Evolutionary conservation across 2,797 vertebrate species (phyloP).

Genomic region (Xenentodon cancila): DNA sequence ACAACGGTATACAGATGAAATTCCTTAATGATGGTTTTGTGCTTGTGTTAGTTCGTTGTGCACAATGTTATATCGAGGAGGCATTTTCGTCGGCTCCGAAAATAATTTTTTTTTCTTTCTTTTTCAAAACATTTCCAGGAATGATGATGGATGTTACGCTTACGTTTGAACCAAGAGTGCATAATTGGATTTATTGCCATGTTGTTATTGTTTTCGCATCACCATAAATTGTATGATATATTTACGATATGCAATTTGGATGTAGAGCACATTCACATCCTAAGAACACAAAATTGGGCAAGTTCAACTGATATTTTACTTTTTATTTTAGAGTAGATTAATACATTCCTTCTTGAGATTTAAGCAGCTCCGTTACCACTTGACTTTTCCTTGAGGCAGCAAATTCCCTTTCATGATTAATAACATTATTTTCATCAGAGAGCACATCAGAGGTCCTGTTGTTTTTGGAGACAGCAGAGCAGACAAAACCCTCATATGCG

Average conservation of each 20-base stretch:
- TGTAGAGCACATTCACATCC: too few species aligned
- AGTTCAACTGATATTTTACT: too few species aligned
- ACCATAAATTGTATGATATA: not conserved
- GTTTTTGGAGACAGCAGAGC: conserved; percentile 12
- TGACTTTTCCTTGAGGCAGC: conserved; percentile 11
- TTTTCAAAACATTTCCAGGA: not conserved
- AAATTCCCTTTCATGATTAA: conserved; percentile 12
- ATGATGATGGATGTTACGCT: conserved; percentile 61
- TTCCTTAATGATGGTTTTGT: conserved; percentile 54
- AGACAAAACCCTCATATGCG: not conserved
- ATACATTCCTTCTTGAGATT: too few species aligned
- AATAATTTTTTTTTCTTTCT: conserved; percentile 28
- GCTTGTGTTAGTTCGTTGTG: conserved; percentile 56
- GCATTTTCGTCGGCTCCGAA: conserved; percentile 67
- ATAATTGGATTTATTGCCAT: conserved; percentile 29
- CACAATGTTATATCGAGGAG: conserved; percentile 45
- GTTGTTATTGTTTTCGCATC: conserved; percentile 41
- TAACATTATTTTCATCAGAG: conserved; percentile 22
- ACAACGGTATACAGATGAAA: conserved; percentile 52
- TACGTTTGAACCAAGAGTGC: conserved; percentile 52
- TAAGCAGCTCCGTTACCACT: too few species aligned
- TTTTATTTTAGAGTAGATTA: too few species aligned
- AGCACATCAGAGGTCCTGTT: not conserved
- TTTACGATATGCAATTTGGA: too few species aligned
- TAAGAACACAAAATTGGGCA: too few species aligned